Evolutionary conservation across 2,888 invertebrate species (phyloP).

Genomic region (Margaritifera margaritifera): DNA sequence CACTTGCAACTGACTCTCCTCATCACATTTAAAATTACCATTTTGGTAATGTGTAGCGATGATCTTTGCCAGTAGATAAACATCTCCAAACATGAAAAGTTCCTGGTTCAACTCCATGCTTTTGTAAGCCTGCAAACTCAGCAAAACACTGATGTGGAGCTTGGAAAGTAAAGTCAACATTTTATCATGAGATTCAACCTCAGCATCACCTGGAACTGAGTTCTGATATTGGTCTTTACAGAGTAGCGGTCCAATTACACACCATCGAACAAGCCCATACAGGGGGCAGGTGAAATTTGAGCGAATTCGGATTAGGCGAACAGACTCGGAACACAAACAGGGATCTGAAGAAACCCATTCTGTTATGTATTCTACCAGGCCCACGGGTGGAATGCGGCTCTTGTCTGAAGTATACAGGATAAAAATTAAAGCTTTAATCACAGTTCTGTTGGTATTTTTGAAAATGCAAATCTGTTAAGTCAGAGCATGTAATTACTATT

Average conservation of each 20-base stretch:
- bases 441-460: too few relatives aligned
- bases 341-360: slow-evolving; percentile 64
- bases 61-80: slow-evolving; percentile 41
- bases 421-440: too few relatives aligned
- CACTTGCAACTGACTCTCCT: slow-evolving; percentile 74
- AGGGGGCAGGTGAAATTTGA: slow-evolving; percentile 60
- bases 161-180: slow-evolving; percentile 49
- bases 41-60: slow-evolving; percentile 31
- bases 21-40: slow-evolving; percentile 24
- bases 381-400: slow-evolving; percentile 50
- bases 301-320: slow-evolving; percentile 56
- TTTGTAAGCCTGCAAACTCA: slow-evolving; percentile 52
- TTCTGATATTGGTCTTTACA: slow-evolving; percentile 3
- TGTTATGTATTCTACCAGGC: slow-evolving; percentile 57
- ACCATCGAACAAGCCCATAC: slow-evolving; percentile 64
- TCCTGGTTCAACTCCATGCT: slow-evolving; percentile 51
- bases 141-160: slow-evolving; percentile 58
- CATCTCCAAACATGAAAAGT: slow-evolving; percentile 49
- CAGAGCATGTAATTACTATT: too few relatives aligned
- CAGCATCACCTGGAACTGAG: not conserved
- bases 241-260: slow-evolving; percentile 59
- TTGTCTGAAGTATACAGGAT: slow-evolving; percentile 40
- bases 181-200: slow-evolving; percentile 18
- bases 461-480: too few relatives aligned
- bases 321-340: slow-evolving; percentile 63